Conservation (phyloP, 2,797 vertebrate genomes). For the Neosalanx taihuensis region DNA sequence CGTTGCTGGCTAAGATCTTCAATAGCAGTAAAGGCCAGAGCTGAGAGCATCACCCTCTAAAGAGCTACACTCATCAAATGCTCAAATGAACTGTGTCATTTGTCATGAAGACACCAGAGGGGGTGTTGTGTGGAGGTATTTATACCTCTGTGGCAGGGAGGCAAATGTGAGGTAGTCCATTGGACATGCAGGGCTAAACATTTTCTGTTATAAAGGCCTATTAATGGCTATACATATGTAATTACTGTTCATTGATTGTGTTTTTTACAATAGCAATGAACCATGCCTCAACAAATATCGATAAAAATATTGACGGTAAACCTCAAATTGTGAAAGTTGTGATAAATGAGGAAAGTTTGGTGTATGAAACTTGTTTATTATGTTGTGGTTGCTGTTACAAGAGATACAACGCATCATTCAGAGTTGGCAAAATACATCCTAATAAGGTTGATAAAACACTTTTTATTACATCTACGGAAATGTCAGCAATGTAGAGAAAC, state of each 20-base stretch:
- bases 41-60: conserved; percentile 15
- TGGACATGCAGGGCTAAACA: neutral
- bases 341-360: neutral
- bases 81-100: neutral
- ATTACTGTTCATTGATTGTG: neutral
- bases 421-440: neutral
- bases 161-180: neutral
- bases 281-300: neutral
- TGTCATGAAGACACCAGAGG: neutral
- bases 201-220: neutral
- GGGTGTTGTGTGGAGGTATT: neutral
- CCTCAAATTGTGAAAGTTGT: neutral
- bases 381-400: neutral
- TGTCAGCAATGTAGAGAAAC: no score
- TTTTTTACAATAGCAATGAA: neutral
- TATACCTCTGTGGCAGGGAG: no score
- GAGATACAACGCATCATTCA: neutral
- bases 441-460: neutral
- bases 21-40: conserved; percentile 52
- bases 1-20: conserved; percentile 85
- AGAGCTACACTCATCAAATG: no score
- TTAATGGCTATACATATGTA: neutral
- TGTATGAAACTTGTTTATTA: neutral
- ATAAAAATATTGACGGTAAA: neutral
- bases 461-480: no score